These are phyloP conservation scores for Oryctolagus cuniculus DNA, from an alignment of 2,113 vertebrate genomes.

Conservation along the genomic window DNA sequence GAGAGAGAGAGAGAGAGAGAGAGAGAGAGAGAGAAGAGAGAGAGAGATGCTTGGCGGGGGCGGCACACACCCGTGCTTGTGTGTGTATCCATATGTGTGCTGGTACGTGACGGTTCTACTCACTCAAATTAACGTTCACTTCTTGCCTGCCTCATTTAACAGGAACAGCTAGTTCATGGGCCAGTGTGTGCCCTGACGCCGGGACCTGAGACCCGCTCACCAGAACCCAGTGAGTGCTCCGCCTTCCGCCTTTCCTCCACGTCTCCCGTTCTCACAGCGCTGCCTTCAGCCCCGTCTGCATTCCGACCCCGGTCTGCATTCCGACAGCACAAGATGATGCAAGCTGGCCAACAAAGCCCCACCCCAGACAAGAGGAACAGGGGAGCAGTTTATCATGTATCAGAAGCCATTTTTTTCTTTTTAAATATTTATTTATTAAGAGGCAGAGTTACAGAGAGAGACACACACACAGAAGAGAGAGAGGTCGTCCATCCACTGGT, in stretches of 20 bases:
- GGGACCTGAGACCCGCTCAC: background rate
- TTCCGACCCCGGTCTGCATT: too few species aligned
- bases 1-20: too few species aligned
- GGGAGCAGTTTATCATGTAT: background rate
- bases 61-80: too few species aligned
- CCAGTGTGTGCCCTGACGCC: constrained; percentile 3
- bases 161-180: background rate
- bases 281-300: background rate
- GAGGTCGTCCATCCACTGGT: too few species aligned
- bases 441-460: too few species aligned
- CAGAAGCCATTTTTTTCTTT: background rate
- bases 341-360: background rate
- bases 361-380: background rate
- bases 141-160: constrained; percentile 47
- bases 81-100: background rate
- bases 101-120: background rate
- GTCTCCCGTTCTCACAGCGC: background rate
- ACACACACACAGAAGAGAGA: too few species aligned
- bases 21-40: too few species aligned
- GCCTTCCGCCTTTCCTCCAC: background rate
- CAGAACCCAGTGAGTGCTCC: too few species aligned
- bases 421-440: too few species aligned
- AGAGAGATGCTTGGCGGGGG: too few species aligned
- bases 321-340: too few species aligned
- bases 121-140: constrained; percentile 41